These are phyloP conservation scores for Drosophila novamexicana DNA, from an alignment of 1,140 invertebrate genomes.

Conservation along the genomic window DNA sequence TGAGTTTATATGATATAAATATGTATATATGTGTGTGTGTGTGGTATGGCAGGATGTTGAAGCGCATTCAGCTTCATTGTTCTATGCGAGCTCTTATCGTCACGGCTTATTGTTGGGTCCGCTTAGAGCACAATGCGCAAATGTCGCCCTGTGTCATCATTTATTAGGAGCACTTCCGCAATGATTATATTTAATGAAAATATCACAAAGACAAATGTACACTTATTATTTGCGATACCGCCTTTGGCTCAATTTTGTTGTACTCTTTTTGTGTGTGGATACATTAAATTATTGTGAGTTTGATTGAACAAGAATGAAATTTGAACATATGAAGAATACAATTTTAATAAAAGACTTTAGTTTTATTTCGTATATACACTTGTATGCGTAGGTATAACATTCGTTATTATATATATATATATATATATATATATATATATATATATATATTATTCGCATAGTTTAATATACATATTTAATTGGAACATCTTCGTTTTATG, in stretches of 20 bases:
- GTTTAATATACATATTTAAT: no score
- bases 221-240: constrained; percentile 9
- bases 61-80: constrained; percentile 46
- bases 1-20: neutral
- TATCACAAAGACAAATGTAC: constrained; percentile 17
- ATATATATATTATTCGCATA: no score
- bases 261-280: neutral
- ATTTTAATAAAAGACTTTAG: no score
- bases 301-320: no score
- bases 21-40: neutral
- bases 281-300: no score
- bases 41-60: constrained; percentile 10
- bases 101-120: constrained; percentile 51
- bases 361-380: no score
- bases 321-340: no score
- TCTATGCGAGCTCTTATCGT: constrained; percentile 50
- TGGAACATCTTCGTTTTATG: no score
- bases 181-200: constrained; percentile 49
- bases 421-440: no score
- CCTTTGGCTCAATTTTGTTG: neutral
- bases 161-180: constrained; percentile 66
- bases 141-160: constrained; percentile 47
- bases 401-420: no score
- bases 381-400: no score
- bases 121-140: constrained; percentile 20